phyloP scores from a whole-genome alignment of 2,797 vertebrate genomes.

The Potorous gilbertii region DNA sequence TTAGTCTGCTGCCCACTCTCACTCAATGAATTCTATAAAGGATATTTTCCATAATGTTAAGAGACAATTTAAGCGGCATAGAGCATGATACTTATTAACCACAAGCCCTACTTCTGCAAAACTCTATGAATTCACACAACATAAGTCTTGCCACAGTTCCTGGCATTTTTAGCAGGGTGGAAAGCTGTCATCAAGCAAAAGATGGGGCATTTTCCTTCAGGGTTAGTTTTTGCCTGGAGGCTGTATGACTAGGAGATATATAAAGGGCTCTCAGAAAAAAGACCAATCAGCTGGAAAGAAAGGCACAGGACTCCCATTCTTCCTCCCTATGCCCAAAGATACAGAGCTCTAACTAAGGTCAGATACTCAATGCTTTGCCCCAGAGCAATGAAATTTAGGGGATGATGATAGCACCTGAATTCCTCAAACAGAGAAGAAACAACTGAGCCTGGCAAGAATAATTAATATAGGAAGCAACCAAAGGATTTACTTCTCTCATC shows the following conservation, averaged over 20 bases:
- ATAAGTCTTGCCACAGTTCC: background rate
- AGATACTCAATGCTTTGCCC: background rate
- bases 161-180: background rate
- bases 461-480: background rate
- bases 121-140: background rate
- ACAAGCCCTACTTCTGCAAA: background rate
- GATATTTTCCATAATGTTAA: background rate
- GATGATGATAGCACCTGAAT: background rate
- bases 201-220: background rate
- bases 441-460: background rate
- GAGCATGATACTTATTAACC: background rate
- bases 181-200: background rate
- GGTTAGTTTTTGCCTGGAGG: background rate
- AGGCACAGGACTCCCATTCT: background rate
- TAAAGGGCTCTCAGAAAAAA: background rate
- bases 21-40: background rate
- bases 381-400: background rate
- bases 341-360: background rate
- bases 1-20: background rate
- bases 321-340: background rate
- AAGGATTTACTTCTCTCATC: background rate
- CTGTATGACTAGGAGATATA: background rate
- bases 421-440: background rate
- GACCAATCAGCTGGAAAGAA: background rate
- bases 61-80: background rate